Percentiles rank a stretch among this genome's conserved stretches.
Conservation (phyloP, 2,888 invertebrate species). For the Helleia helle region DNA sequence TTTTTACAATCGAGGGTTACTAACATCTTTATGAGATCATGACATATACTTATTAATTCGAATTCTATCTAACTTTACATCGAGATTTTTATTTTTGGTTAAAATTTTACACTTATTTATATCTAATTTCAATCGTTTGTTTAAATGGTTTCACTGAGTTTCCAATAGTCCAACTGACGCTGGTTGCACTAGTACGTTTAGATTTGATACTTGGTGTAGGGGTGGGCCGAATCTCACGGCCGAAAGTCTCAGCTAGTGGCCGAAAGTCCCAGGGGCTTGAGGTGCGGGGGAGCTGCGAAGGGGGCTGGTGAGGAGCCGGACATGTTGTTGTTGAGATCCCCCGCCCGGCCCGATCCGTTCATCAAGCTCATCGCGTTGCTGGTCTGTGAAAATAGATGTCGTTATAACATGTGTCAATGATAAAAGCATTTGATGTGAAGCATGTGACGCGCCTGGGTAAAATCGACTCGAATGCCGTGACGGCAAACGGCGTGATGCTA, state of each 20-base stretch:
- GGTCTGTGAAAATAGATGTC: conserved; percentile 50
- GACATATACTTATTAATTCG: conserved; percentile 14
- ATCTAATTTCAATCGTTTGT: not conserved
- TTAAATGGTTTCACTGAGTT: not conserved
- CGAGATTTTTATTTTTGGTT: not conserved
- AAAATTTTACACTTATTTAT: not conserved
- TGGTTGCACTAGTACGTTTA: conserved; percentile 13
- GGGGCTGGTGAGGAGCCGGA: conserved; percentile 66
- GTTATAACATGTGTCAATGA: no score
- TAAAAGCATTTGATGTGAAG: no score
- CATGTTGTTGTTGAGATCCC: conserved; percentile 82
- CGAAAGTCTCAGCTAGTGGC: conserved; percentile 78
- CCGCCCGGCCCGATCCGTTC: conserved; percentile 70
- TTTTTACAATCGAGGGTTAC: conserved; percentile 6
- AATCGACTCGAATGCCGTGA: no score
- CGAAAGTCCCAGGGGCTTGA: conserved; percentile 74
- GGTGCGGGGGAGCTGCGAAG: conserved; percentile 67
- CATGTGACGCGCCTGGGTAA: no score
- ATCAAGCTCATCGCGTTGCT: conserved; percentile 66
- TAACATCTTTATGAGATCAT: conserved; percentile 24
- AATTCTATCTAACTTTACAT: conserved; percentile 7
- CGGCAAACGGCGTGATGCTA: no score
- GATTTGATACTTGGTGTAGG: conserved; percentile 58
- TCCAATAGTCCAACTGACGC: not conserved
- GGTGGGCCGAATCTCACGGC: conserved; percentile 59